A percentile compares a stretch with the other conserved stretches of the same genome.
Evolutionary conservation across 1,140 invertebrate species (phyloP).

Genomic region (Brachystomella parvula): DNA sequence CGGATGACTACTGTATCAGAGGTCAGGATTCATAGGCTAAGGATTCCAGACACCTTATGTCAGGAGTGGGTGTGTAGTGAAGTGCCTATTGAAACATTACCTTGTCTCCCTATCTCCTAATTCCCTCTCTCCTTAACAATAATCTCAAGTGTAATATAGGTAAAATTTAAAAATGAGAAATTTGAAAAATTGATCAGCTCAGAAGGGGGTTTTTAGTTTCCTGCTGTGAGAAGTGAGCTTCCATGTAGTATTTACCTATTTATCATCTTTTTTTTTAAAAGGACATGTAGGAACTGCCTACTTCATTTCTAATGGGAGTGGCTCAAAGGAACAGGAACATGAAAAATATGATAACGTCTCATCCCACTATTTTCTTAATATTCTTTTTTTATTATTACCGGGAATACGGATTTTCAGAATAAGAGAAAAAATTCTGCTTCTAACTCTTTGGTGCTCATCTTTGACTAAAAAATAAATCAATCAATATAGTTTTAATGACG

Average conservation of each 20-base stretch:
- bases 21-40: conserved; percentile 30
- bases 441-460: conserved; percentile 5
- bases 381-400: neutral
- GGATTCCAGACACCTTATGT: neutral
- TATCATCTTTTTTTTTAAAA: conserved; percentile 37
- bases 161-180: conserved; percentile 14
- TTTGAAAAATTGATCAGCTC: conserved; percentile 37
- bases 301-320: conserved; percentile 33
- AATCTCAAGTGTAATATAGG: too few relatives aligned
- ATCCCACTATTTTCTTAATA: too few relatives aligned
- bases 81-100: conserved; percentile 6
- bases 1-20: conserved; percentile 36
- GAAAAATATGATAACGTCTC: conserved; percentile 9
- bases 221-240: conserved; percentile 37
- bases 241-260: conserved; percentile 38
- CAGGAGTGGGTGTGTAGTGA: neutral
- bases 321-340: conserved; percentile 24
- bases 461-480: conserved; percentile 3
- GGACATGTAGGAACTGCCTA: conserved; percentile 20
- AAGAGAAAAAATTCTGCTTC: neutral
- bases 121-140: too few relatives aligned
- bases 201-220: conserved; percentile 37
- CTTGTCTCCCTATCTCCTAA: neutral
- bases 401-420: neutral
- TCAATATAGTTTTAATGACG: too few relatives aligned